Evolutionary conservation across 2,797 vertebrate genomes (phyloP).

Genomic region (Pangasius djambal): DNA sequence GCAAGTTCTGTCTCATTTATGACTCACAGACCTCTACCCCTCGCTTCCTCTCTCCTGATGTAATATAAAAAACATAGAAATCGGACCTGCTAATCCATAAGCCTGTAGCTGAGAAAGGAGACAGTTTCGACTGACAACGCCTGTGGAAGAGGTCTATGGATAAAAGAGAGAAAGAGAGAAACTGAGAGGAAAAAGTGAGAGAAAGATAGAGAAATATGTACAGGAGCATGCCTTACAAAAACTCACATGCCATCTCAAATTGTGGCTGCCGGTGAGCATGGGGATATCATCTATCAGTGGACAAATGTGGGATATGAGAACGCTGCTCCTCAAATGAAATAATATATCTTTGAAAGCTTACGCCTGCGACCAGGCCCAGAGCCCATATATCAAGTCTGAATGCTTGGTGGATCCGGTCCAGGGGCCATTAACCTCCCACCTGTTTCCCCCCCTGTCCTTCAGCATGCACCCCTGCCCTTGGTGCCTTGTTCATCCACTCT

Average conservation of each 20-base stretch:
- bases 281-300: conserved; percentile 98
- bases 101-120: conserved; percentile 59
- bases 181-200: conserved; percentile 66
- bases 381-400: conserved; percentile 99
- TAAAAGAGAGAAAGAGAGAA: conserved; percentile 61
- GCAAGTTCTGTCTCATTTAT: conserved; percentile 56
- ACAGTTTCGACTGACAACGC: not conserved
- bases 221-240: conserved; percentile 82
- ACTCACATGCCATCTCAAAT: conserved; percentile 87
- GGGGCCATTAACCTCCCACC: conserved; percentile 99
- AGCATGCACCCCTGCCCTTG: conserved; percentile 94
- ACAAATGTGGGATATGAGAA: conserved; percentile 93
- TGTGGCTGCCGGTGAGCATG: conserved; percentile 71
- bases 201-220: conserved; percentile 75
- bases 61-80: conserved; percentile 86
- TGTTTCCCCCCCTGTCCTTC: conserved; percentile 96
- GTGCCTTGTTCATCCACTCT: conserved; percentile 82
- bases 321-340: conserved; percentile 99
- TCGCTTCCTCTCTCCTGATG: conserved; percentile 69
- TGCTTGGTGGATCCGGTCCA: conserved; percentile 97
- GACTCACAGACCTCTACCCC: not conserved
- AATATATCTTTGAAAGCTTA: conserved; percentile 99
- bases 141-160: conserved; percentile 70
- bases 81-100: conserved; percentile 77
- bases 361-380: conserved; percentile 88